Percentiles rank a stretch among this genome's conserved stretches.
Conservation (phyloP, 2,888 invertebrate genomes). For the Anagyrus pseudococci region DNA sequence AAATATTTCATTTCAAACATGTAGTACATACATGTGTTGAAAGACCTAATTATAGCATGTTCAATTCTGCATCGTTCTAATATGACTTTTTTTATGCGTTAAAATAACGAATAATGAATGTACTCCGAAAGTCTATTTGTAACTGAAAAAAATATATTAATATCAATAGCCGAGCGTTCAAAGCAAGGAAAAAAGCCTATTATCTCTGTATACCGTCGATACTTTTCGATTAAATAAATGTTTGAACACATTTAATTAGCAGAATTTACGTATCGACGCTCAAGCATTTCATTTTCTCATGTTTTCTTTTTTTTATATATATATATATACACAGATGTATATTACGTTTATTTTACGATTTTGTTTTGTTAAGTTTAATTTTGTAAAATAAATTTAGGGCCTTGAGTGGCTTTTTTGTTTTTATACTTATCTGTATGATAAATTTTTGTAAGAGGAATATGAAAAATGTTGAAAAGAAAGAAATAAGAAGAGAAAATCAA, state of each 20-base stretch:
- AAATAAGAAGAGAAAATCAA: too few relatives aligned
- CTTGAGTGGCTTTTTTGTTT: constrained; percentile 19
- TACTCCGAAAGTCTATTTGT: constrained; percentile 48
- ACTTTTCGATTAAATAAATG: constrained; percentile 57
- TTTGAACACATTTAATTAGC: constrained; percentile 47
- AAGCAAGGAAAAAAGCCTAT: constrained; percentile 32
- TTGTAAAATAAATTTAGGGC: constrained; percentile 29
- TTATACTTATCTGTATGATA: constrained; percentile 28
- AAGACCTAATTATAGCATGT: too few relatives aligned
- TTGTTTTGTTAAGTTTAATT: constrained; percentile 37
- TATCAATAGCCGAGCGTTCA: constrained; percentile 37
- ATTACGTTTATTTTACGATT: constrained; percentile 13
- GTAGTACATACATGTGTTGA: too few relatives aligned
- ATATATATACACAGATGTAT: not conserved
- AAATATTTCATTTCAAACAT: too few relatives aligned
- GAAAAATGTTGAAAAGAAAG: constrained; percentile 1
- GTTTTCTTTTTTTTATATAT: constrained; percentile 15
- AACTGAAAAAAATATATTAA: constrained; percentile 36
- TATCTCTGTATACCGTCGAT: constrained; percentile 53
- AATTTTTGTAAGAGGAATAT: constrained; percentile 28
- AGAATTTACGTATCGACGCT: constrained; percentile 13
- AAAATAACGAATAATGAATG: too few relatives aligned
- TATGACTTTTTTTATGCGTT: too few relatives aligned
- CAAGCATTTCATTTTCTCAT: constrained; percentile 14
- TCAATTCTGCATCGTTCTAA: too few relatives aligned